phyloP scores from a whole-genome alignment of 2,113 vertebrate genomes.

The Elachura formosa region DNA sequence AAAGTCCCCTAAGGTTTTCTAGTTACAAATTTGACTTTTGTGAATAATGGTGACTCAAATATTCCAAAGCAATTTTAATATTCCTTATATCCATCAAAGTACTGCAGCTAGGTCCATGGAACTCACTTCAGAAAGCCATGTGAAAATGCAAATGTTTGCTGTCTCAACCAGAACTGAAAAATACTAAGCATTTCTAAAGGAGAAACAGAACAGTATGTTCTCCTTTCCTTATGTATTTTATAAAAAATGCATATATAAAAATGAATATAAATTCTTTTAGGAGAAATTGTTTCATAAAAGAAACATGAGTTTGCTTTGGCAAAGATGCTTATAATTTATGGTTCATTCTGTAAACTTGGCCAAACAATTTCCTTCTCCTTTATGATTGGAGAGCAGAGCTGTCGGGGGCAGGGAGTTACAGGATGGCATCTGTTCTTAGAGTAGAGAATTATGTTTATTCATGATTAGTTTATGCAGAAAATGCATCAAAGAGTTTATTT shows the following conservation, averaged over 20 bases:
- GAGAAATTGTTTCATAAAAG: conserved; percentile 71
- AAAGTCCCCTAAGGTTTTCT: neutral
- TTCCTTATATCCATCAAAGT: neutral
- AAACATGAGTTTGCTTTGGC: conserved; percentile 67
- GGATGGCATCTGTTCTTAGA: conserved; percentile 58
- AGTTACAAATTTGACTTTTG: neutral
- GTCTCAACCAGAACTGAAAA: conserved; percentile 50
- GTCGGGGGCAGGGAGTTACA: conserved; percentile 36
- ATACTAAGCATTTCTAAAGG: conserved; percentile 34
- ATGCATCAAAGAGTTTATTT: conserved; percentile 62
- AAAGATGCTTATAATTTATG: conserved; percentile 65
- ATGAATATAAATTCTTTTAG: conserved; percentile 62
- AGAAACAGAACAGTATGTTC: conserved; percentile 55
- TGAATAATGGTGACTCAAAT: neutral
- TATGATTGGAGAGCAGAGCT: conserved; percentile 46
- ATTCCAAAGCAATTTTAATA: neutral
- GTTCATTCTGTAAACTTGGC: conserved; percentile 64
- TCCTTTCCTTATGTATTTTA: conserved; percentile 43
- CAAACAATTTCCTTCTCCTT: conserved; percentile 59
- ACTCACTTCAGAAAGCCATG: neutral
- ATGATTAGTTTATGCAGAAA: conserved; percentile 61
- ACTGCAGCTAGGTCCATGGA: neutral
- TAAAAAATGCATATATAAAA: conserved; percentile 59
- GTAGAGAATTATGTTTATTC: conserved; percentile 66
- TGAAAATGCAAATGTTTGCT: conserved; percentile 59